phyloP scores from a whole-genome alignment of 2,113 vertebrate genomes.

The Cyprinodon brontotheroides region DNA sequence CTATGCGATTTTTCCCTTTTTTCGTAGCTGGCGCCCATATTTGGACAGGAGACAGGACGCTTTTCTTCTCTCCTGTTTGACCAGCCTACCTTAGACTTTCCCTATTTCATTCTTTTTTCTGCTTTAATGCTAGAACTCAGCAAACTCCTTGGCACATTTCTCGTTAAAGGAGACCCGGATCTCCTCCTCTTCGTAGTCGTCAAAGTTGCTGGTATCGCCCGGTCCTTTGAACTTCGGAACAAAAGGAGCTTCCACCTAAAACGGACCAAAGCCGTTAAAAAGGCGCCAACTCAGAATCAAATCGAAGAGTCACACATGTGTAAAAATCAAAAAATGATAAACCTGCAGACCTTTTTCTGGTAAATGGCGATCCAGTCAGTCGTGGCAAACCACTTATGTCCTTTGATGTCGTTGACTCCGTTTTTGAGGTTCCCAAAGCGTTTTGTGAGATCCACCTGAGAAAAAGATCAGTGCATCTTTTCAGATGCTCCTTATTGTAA shows the following conservation, averaged over 20 bases:
- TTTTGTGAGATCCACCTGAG: slow-evolving; percentile 89
- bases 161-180: slow-evolving; percentile 90
- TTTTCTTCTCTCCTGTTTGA: slow-evolving; percentile 68
- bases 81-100: slow-evolving; percentile 65
- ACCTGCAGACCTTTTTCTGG: slow-evolving; percentile 84
- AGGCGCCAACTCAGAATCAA: background rate
- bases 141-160: slow-evolving; percentile 93
- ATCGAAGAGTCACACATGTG: background rate
- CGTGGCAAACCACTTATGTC: slow-evolving; percentile 92
- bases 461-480: background rate
- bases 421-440: slow-evolving; percentile 93
- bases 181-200: slow-evolving; percentile 94
- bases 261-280: background rate
- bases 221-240: slow-evolving; percentile 94
- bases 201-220: slow-evolving; percentile 94
- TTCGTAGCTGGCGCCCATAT: slow-evolving; percentile 73
- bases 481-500: background rate
- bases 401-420: slow-evolving; percentile 91
- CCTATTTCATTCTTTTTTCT: slow-evolving; percentile 44
- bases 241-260: slow-evolving; percentile 90
- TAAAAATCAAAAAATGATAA: background rate
- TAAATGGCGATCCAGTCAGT: slow-evolving; percentile 95
- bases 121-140: slow-evolving; percentile 85
- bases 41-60: slow-evolving; percentile 70
- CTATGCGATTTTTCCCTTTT: slow-evolving; percentile 31